These are phyloP conservation scores for Orthonevra nobilis DNA, from an alignment of 2,888 invertebrate genomes.

Conservation along the genomic window DNA sequence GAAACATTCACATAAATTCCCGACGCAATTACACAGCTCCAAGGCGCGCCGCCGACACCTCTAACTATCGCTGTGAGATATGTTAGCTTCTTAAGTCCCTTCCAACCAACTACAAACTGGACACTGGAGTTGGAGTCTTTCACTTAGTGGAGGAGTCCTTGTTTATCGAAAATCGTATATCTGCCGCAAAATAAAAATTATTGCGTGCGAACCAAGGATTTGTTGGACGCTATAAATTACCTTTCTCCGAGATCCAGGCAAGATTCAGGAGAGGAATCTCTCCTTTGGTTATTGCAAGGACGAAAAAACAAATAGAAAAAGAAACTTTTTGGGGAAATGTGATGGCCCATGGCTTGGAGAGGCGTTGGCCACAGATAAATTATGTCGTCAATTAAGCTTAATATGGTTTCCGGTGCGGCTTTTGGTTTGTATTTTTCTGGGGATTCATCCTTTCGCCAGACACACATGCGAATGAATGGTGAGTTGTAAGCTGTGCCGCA, in stretches of 20 bases:
- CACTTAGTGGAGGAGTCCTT: too few species aligned
- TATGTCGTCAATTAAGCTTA: constrained; percentile 78
- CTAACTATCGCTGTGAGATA: constrained; percentile 33
- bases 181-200: constrained; percentile 68
- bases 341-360: constrained; percentile 31
- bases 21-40: too few species aligned
- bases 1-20: too few species aligned
- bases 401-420: constrained; percentile 72
- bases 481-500: constrained; percentile 29
- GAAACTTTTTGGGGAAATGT: neutral
- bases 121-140: constrained; percentile 19
- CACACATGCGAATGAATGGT: too few species aligned
- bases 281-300: constrained; percentile 15
- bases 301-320: too few species aligned
- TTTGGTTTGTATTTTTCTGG: constrained; percentile 41
- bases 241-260: too few species aligned
- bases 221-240: constrained; percentile 63
- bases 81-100: constrained; percentile 44
- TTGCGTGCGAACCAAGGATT: constrained; percentile 65
- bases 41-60: too few species aligned
- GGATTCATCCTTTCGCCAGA: neutral
- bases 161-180: constrained; percentile 25
- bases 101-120: constrained; percentile 44
- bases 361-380: constrained; percentile 74
- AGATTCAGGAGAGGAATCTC: constrained; percentile 4